phyloP scores from a whole-genome alignment of 2,888 invertebrate species.

The Sylvicola cinctus region DNA sequence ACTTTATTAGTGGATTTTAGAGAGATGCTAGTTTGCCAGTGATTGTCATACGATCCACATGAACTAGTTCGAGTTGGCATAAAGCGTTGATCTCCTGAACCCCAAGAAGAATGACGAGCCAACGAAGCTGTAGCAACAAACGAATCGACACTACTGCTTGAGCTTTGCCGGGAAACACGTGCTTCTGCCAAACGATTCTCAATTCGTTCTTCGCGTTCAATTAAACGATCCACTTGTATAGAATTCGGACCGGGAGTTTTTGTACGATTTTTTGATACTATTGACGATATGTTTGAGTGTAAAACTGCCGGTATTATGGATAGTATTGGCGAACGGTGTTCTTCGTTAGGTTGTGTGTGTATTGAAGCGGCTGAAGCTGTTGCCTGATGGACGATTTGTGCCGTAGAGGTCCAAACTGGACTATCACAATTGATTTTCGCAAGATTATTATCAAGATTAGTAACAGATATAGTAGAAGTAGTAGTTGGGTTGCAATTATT shows the following conservation, averaged over 20 bases:
- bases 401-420: slow-evolving; percentile 6
- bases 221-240: not conserved
- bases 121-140: slow-evolving; percentile 47
- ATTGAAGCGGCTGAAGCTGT: slow-evolving; percentile 11
- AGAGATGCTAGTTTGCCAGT: slow-evolving; percentile 5
- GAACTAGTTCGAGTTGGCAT: slow-evolving; percentile 46
- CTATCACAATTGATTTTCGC: slow-evolving; percentile 4
- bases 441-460: too few species aligned
- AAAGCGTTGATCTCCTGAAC: slow-evolving; percentile 47
- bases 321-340: slow-evolving; percentile 10
- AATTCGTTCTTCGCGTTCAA: not conserved
- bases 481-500: too few species aligned
- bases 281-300: slow-evolving; percentile 27
- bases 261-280: slow-evolving; percentile 34
- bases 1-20: slow-evolving; percentile 3
- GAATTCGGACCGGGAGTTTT: not conserved
- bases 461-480: too few species aligned
- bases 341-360: slow-evolving; percentile 4
- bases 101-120: slow-evolving; percentile 71
- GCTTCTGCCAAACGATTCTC: slow-evolving; percentile 16
- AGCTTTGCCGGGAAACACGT: slow-evolving; percentile 46
- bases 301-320: slow-evolving; percentile 14
- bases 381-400: slow-evolving; percentile 21
- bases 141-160: slow-evolving; percentile 59
- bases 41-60: slow-evolving; percentile 52